Percentiles rank a stretch among this genome's conserved stretches.
Evolutionary conservation across 64 coral and sea anemone species (phyloP).

Genomic region (Hydrozoanthus tunicans): DNA sequence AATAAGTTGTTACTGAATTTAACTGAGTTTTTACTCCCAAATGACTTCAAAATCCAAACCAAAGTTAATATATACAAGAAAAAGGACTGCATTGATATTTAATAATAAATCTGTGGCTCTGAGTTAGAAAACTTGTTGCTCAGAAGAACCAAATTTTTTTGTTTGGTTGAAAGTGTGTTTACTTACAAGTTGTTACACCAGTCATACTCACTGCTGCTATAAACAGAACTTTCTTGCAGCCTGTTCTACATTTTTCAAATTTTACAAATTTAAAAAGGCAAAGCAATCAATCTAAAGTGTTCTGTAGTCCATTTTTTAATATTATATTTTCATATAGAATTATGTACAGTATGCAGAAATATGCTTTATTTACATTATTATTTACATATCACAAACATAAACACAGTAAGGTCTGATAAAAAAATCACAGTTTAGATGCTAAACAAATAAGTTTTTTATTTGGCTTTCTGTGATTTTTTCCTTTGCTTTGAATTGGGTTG

Average conservation of each 20-base stretch:
- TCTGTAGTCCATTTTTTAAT: slow-evolving; percentile 9
- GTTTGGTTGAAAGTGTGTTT: not conserved
- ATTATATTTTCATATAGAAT: not conserved
- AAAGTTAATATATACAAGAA: not conserved
- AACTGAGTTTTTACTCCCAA: slow-evolving; percentile 1
- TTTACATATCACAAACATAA: slow-evolving; percentile 21
- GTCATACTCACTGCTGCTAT: not conserved
- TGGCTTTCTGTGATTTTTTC: slow-evolving; percentile 17
- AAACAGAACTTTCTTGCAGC: not conserved
- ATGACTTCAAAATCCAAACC: slow-evolving; percentile 2
- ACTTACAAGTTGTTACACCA: slow-evolving; percentile 4
- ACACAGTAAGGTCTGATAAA: slow-evolving; percentile 1
- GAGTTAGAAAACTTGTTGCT: slow-evolving; percentile 7
- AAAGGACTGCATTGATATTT: not conserved
- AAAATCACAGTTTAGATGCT: slow-evolving; percentile 9
- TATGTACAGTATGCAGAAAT: slow-evolving; percentile 15
- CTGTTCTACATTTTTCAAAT: slow-evolving; percentile 1
- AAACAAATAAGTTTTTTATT: slow-evolving; percentile 1
- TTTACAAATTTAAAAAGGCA: not conserved
- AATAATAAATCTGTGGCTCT: slow-evolving; percentile 10
- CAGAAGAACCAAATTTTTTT: not conserved
- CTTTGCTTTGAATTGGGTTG: slow-evolving; percentile 2
- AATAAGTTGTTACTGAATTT: not conserved
- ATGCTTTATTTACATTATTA: slow-evolving; percentile 13
- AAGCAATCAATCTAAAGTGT: slow-evolving; percentile 1